Evolutionary conservation across 2,113 vertebrate species (phyloP), one percentile per base, ranked within the genome.

Genomic region (Formicarius rufipectus): DNA sequence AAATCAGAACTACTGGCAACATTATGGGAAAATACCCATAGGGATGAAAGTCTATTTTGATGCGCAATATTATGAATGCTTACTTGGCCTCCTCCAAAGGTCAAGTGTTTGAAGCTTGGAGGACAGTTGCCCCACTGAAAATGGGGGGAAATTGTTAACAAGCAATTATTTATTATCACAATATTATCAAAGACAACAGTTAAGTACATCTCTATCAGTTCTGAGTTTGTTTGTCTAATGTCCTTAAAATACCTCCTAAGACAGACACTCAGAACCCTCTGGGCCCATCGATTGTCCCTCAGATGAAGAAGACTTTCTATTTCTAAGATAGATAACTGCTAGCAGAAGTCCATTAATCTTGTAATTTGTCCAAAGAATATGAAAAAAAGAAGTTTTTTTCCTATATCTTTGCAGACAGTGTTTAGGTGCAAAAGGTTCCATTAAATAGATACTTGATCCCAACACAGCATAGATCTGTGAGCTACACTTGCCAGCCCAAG

Each of bases 1-100:
- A 56, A 52, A 40, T 47, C 47, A 73, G 74, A 67, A 23, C 23
- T 59, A 20, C 21, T 18, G 42, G 35, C 3, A 79, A 35, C 18
- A 13, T 13, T 20, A 82, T 67, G 33, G 53, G 52, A 64, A 90
- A 64, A n/a, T 52, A 50, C 21, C 2, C 0, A 0, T 58, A 33
- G 14, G 30, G 15, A 63, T 37, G n/a, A 19, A 83, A 76, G 56
- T 55, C 52, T 75, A 5, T 78, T 90, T 76, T 59, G 30, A 55
- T 49, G 28, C 52, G 5, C 31, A 84, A 24, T 63, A 47, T 56
- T 78, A 23, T 40, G 55, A 60, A 35, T 7, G 18, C 15, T 80
- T 93, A n/a, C n/a, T n/a, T n/a, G n/a, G n/a, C n/a, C n/a, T n/a
- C 24, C 14, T 73, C 8, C 19, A 66, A 33, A 89, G 62, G 5